Evolutionary conservation across 2,797 vertebrate genomes (phyloP), one percentile per base, ranked within the genome.

Genomic region (Alca torda): DNA sequence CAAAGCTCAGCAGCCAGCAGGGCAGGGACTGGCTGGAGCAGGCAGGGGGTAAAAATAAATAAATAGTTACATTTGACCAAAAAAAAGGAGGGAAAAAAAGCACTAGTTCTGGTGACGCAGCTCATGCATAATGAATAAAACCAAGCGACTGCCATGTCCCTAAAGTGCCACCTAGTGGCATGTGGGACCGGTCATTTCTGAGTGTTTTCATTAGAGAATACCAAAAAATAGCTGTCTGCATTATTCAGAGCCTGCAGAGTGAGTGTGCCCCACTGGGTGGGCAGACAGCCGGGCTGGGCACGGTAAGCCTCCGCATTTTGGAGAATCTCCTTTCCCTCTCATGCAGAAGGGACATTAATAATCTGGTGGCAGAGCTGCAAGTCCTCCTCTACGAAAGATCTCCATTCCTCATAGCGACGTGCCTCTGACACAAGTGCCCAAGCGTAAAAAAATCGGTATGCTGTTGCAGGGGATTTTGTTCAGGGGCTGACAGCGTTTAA

Each of bases 131-230:
- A 87, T 6, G 82, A 96, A 50, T 41, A 41, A 63, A 84, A 31
- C 6, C 72, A 23, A 95, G 90, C 3, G 91, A 64, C 75, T 96
- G 93, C 54, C 79, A 6, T 87, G 98, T 98, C 97, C 97, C 97
- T 95, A 67, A 98, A 97, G 90, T 96, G 98, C 98, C 98, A 98
- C 96, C 98, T 98, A 98, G 98, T 96, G 98, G 98, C 84, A 92
- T 4, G 0, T 1, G 81, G 64, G 39, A 75, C 75, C 35, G 56
- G 60, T 25, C 57, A 56, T 12, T 35, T 9, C 74, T 1, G 25
- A 73, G 13, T 0, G 54, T 31, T 39, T 4, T 28, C 74, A 46
- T 65, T 8, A 12, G 24, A 57, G 2, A 64, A 39, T 3, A 30
- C 17, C 35, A 18, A 54, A 21, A 77, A 28, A 13, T 2, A 64